Evolutionary conservation across 30 jellyfish, hydroid and myxozoan genomes (phyloP).

Genomic region (Morbakka virulenta): DNA sequence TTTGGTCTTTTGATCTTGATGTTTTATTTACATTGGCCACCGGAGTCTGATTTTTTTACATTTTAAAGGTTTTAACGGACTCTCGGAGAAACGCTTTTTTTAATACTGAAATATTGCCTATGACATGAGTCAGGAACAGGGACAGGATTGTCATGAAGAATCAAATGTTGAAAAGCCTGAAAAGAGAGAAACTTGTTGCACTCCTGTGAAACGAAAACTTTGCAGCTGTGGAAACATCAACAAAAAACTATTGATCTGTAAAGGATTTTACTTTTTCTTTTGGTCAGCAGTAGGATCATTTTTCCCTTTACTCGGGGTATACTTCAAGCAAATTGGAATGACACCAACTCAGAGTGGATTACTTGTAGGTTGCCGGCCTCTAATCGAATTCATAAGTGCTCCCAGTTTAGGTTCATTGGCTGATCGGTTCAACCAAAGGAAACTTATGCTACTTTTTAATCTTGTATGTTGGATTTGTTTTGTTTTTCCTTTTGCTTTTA

Average conservation of each 20-base stretch:
- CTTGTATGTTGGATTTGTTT: conserved; percentile 88
- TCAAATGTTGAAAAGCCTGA: conserved; percentile 56
- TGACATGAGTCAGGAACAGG: too few species aligned
- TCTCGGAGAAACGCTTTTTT: too few species aligned
- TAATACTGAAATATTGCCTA: too few species aligned
- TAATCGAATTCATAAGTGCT: conserved; percentile 93
- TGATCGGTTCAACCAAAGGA: conserved; percentile 85
- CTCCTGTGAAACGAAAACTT: neutral
- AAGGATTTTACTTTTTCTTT: conserved; percentile 78
- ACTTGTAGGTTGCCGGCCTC: conserved; percentile 96
- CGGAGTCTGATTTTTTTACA: too few species aligned
- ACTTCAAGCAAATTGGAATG: conserved; percentile 98
- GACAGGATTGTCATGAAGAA: too few species aligned
- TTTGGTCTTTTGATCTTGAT: too few species aligned
- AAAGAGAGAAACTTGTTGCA: conserved; percentile 32
- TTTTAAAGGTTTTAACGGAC: too few species aligned
- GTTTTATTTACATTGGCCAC: too few species aligned
- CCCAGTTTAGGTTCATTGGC: conserved; percentile 99
- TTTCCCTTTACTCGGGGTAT: conserved; percentile 97
- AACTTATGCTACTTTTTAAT: conserved; percentile 80
- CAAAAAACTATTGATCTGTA: conserved; percentile 65
- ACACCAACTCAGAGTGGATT: conserved; percentile 97
- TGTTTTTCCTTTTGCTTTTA: conserved; percentile 96
- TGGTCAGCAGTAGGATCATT: conserved; percentile 99
- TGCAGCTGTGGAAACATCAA: conserved; percentile 76